Conservation (phyloP, 2,888 invertebrate genomes). For the Oasisia sp. region DNA sequence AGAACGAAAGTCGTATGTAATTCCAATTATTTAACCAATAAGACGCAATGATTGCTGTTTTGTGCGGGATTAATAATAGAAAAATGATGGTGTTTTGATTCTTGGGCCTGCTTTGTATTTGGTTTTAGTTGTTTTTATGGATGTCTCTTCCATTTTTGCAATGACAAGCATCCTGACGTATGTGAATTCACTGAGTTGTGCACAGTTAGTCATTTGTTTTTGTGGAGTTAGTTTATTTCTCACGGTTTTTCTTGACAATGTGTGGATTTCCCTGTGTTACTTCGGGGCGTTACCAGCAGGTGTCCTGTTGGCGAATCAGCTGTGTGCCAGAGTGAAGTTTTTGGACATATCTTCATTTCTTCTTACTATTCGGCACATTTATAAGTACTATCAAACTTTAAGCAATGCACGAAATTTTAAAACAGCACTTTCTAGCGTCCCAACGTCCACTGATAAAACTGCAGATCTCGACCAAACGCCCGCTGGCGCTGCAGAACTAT, state of each 20-base stretch:
- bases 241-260: not conserved
- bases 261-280: not conserved
- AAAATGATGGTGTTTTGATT: not conserved
- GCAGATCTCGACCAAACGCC: not conserved
- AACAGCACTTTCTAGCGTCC: not conserved
- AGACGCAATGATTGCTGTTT: not conserved
- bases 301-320: not conserved
- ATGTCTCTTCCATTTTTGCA: not conserved
- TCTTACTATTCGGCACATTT: not conserved
- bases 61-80: not conserved
- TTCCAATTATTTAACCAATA: not conserved
- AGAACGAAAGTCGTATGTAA: not conserved
- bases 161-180: not conserved
- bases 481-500: not conserved
- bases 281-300: conserved; percentile 13
- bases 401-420: not conserved
- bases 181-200: not conserved
- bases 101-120: not conserved
- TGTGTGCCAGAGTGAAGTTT: not conserved
- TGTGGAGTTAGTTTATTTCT: not conserved
- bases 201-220: not conserved
- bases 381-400: not conserved
- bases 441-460: not conserved
- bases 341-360: not conserved
- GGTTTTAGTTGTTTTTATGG: not conserved